Evolutionary conservation across 2,797 vertebrate genomes (phyloP).

Genomic region (Syngnathus rostellatus): DNA sequence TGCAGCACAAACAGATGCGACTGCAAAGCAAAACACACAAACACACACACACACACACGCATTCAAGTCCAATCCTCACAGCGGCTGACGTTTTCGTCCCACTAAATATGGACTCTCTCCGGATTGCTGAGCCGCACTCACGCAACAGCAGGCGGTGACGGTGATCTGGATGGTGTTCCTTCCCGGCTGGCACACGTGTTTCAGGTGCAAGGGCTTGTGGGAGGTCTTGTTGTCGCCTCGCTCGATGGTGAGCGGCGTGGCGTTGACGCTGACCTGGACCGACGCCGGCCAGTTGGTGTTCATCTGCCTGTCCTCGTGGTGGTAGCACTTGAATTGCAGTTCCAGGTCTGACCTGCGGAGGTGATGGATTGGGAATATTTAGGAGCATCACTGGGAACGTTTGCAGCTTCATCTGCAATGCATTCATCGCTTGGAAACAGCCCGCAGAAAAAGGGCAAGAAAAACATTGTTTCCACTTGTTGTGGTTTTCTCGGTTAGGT

Average conservation of each 20-base stretch:
- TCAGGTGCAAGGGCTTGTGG: slow-evolving; percentile 97
- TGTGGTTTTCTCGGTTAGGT: too few species aligned
- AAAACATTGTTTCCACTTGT: background rate
- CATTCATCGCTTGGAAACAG: too few species aligned
- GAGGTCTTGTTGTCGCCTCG: slow-evolving; percentile 99
- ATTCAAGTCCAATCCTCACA: background rate
- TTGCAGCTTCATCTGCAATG: background rate
- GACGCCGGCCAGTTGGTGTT: slow-evolving; percentile 99
- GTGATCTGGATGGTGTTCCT: slow-evolving; percentile 99
- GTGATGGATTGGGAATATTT: background rate
- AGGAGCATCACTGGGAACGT: background rate
- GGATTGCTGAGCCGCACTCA: slow-evolving; percentile 46
- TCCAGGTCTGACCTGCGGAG: slow-evolving; percentile 87
- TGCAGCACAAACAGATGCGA: slow-evolving; percentile 98
- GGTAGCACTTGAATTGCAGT: slow-evolving; percentile 98
- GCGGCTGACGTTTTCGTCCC: background rate
- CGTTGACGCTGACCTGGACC: slow-evolving; percentile 98
- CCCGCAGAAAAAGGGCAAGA: background rate
- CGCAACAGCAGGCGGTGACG: slow-evolving; percentile 97
- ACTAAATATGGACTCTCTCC: background rate
- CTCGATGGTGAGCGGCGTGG: slow-evolving; percentile 97
- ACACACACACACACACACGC: slow-evolving; percentile 9
- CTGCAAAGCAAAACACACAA: slow-evolving; percentile 60
- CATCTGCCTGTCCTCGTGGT: slow-evolving; percentile 98
- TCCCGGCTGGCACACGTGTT: slow-evolving; percentile 96